Base-by-base conservation (phyloP, 2,888 invertebrate genomes). In the Lapara coniferarum region DNA sequence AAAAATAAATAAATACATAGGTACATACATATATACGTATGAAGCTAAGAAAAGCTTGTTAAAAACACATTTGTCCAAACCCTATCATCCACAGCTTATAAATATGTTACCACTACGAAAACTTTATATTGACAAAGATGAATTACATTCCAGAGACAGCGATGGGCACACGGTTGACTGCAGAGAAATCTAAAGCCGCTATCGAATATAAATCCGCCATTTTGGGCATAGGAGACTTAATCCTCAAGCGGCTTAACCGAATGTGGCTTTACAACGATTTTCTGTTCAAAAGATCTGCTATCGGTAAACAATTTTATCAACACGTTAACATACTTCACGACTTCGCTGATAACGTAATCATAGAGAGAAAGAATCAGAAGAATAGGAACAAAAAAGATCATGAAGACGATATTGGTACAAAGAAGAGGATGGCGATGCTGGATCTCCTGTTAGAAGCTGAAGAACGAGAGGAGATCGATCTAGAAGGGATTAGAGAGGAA, bases 401-500 rank as follows among this genome's bases (percentile, higher is more conserved):
- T 10, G 67, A 70, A 1, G 71, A 71, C 16, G 75, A 73, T 10
- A 14, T 66, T n/a, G 74, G 71, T 19, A 63, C 63, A 0, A 93
- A 94, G 72, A 95, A 92, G 19, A 16, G 19, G 10, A 55, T 10
- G 19, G 19, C 19, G 8, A 55, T 55, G 55, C 55, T 55, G 0
- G 55, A 55, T 55, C 55, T 96, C 25, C 79, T 96, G n/a, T 78
- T 96, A 16, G 94, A 95, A 71, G 93, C 95, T 2, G 94, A 93
- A 75, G 90, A 92, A 52, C 94, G 95, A 70, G 95, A 94, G 0
- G 86, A 94, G 73, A 87, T 96, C 37, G 94, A 94, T 55, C 90
- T 95, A 75, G 85, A 94, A 30, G 95, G 96, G 57, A 95, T 96
- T 72, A 91, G 95, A 70, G 95, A 96, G 79, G 96, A 96, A 88